A percentile compares a stretch with the other conserved stretches of the same genome.
phyloP scores from a whole-genome alignment of 2,888 invertebrate species.

The Drosophila pegasa region DNA sequence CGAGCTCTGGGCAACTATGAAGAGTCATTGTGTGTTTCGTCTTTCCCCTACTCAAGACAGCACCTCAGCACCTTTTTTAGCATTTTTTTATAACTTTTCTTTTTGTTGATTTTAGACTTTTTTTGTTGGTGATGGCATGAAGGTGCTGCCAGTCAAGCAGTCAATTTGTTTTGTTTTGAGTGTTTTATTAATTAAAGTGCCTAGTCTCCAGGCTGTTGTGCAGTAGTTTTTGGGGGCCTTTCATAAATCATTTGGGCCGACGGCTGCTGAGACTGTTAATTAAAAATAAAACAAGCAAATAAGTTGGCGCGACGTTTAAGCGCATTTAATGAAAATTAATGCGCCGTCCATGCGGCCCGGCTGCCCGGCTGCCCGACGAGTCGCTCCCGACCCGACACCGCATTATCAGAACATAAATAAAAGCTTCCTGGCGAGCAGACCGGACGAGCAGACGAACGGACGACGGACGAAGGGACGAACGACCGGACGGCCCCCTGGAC shows the following conservation, averaged over 20 bases:
- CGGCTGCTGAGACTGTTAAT: constrained; percentile 64
- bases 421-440: constrained; percentile 55
- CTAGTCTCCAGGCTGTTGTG: constrained; percentile 8
- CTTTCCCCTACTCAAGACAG: constrained; percentile 18
- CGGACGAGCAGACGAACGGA: neutral
- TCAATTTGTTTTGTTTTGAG: constrained; percentile 75
- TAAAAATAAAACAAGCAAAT: constrained; percentile 75
- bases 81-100: constrained; percentile 21
- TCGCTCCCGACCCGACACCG: constrained; percentile 26
- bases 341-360: constrained; percentile 42
- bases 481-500: constrained; percentile 20
- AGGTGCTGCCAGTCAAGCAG: constrained; percentile 45
- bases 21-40: constrained; percentile 68
- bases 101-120: constrained; percentile 31
- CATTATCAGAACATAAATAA: constrained; percentile 68
- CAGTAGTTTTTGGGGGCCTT: constrained; percentile 45
- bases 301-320: constrained; percentile 72
- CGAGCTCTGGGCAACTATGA: constrained; percentile 52
- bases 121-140: constrained; percentile 18
- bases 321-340: constrained; percentile 77
- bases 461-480: neutral
- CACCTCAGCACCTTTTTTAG: constrained; percentile 22
- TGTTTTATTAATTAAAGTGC: constrained; percentile 81
- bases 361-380: constrained; percentile 11
- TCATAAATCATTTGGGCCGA: constrained; percentile 67